Evolutionary conservation across 2,797 vertebrate species (phyloP).

Genomic region (Steatocranus sp.): DNA sequence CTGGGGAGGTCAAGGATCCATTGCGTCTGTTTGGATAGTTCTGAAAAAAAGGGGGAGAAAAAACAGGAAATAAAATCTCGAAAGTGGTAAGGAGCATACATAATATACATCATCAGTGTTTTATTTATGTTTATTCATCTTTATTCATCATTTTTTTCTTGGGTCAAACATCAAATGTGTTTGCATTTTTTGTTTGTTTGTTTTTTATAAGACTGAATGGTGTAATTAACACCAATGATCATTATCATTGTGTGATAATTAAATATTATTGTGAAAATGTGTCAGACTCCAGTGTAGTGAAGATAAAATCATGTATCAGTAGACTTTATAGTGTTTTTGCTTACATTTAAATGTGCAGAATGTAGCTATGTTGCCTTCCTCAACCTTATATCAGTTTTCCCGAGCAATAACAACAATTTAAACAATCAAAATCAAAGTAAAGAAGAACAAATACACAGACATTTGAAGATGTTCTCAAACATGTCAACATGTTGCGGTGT

Average conservation of each 20-base stretch:
- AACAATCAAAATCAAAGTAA: background rate
- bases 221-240: background rate
- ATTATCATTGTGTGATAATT: background rate
- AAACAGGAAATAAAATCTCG: background rate
- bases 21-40: background rate
- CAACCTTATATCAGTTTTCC: background rate
- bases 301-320: background rate
- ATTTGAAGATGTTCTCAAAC: background rate
- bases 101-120: background rate
- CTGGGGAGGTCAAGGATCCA: constrained; percentile 9
- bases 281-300: background rate
- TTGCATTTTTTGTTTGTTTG: background rate
- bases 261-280: background rate
- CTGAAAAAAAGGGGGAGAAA: background rate
- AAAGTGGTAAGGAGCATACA: background rate
- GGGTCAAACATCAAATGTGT: background rate
- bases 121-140: background rate
- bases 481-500: background rate
- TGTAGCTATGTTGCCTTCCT: background rate
- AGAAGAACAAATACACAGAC: background rate
- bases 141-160: background rate
- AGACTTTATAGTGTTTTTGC: background rate
- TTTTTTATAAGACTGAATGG: background rate
- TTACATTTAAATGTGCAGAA: background rate
- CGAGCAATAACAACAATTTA: background rate